These are phyloP conservation scores for Pagrus major DNA, from an alignment of 2,113 vertebrate species.

Conservation along the genomic window DNA sequence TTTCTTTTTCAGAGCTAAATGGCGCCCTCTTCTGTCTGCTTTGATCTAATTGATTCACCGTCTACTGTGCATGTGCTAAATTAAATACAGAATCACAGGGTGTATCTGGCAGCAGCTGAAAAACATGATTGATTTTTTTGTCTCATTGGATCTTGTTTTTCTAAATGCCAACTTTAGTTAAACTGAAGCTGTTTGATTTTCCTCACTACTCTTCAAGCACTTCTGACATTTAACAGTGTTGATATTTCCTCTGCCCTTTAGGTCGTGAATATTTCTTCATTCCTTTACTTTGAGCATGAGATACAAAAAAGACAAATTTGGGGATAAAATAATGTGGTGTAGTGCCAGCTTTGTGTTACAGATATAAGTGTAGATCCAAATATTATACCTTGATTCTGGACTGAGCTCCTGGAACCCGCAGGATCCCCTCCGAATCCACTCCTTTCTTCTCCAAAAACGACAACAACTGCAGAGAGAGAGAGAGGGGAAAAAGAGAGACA, in stretches of 20 bases:
- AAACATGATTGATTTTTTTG: conserved; percentile 31
- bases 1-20: not conserved
- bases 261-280: not conserved
- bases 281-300: not conserved
- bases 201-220: not conserved
- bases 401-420: conserved; percentile 92
- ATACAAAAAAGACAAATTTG: not conserved
- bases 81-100: conserved; percentile 15
- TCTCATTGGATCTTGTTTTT: conserved; percentile 12
- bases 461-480: conserved; percentile 84
- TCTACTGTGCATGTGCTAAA: not conserved
- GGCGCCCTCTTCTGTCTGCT: conserved; percentile 60
- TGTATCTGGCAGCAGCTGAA: not conserved
- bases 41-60: conserved; percentile 1
- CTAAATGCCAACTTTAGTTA: conserved; percentile 63
- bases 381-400: conserved; percentile 90
- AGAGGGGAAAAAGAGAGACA: conserved; percentile 8
- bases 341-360: not conserved
- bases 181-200: conserved; percentile 29
- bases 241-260: not conserved
- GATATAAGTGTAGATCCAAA: not conserved
- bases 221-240: conserved; percentile 47
- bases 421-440: conserved; percentile 91
- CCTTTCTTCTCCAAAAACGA: conserved; percentile 92
- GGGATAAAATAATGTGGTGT: not conserved